Evolutionary conservation across 2,797 vertebrate genomes (phyloP).

Genomic region (Nyctalus aviator): DNA sequence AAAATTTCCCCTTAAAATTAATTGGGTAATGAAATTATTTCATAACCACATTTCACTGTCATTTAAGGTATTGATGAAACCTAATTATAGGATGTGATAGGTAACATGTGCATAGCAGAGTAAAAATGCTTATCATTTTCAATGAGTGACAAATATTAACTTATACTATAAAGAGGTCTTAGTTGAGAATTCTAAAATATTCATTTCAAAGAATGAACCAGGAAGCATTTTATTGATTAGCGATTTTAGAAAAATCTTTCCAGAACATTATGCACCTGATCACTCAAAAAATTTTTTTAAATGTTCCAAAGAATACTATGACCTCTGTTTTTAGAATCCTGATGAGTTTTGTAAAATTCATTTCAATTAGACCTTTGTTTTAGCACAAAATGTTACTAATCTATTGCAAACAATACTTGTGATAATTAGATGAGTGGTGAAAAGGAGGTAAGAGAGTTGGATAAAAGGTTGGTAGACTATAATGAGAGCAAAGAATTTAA

Average conservation of each 20-base stretch:
- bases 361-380: background rate
- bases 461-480: background rate
- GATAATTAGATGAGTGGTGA: background rate
- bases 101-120: background rate
- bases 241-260: background rate
- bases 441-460: background rate
- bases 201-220: slow-evolving; percentile 8
- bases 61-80: background rate
- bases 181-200: background rate
- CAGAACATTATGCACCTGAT: background rate
- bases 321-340: background rate
- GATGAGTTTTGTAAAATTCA: background rate
- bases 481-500: background rate
- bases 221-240: background rate
- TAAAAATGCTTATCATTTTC: background rate
- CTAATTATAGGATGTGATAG: background rate
- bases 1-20: slow-evolving; percentile 42
- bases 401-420: background rate
- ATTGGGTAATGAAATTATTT: slow-evolving; percentile 39
- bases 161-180: background rate
- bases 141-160: background rate
- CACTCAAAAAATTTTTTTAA: background rate
- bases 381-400: background rate
- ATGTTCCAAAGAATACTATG: background rate
- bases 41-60: background rate